Conservation (phyloP, 2,113 vertebrate genomes). For the Eptesicus fuscus region DNA sequence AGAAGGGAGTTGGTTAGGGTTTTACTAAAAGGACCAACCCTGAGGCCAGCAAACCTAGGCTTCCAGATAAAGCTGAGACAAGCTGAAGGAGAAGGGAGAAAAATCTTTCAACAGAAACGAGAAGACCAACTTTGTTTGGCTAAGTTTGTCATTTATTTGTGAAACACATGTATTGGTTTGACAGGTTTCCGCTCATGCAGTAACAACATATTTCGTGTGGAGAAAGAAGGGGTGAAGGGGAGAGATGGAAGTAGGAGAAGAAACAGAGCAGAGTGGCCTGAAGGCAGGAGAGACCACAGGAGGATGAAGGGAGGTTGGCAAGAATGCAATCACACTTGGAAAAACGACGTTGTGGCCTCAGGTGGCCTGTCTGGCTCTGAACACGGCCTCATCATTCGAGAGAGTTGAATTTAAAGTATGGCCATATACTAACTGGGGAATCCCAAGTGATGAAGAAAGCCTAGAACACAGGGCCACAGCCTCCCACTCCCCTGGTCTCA, state of each 20-base stretch:
- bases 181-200: conserved; percentile 21
- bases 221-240: neutral
- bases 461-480: neutral
- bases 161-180: conserved; percentile 12
- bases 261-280: neutral
- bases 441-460: neutral
- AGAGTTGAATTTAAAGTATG: neutral
- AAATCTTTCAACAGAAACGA: conserved; percentile 55
- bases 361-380: neutral
- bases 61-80: neutral
- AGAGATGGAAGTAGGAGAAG: neutral
- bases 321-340: neutral
- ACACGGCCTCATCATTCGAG: neutral
- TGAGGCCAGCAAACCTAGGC: neutral
- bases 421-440: neutral
- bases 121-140: conserved; percentile 45
- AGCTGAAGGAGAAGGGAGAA: neutral
- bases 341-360: neutral
- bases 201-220: neutral
- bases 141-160: conserved; percentile 62
- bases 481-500: neutral
- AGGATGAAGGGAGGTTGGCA: neutral
- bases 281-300: neutral
- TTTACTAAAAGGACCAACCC: neutral
- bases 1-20: neutral